Conservation (phyloP, 2,888 invertebrate genomes). For the Rhingia rostrata region DNA sequence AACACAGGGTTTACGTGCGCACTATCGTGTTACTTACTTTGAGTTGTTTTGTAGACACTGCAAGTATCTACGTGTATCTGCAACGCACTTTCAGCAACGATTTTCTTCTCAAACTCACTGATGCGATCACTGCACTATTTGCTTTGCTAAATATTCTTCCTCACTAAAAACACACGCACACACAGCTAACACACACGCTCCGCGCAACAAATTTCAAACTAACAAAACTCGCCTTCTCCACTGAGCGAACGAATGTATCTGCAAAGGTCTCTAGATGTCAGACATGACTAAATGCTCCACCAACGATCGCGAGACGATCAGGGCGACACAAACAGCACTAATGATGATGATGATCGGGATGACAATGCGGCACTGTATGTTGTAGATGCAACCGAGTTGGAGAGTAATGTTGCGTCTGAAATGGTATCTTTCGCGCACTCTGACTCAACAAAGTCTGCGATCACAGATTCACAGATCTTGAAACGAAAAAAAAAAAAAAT, state of each 20-base stretch:
- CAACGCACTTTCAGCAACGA: slow-evolving; percentile 27
- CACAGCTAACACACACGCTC: slow-evolving; percentile 31
- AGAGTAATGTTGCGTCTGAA: slow-evolving; percentile 30
- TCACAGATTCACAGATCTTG: slow-evolving; percentile 47
- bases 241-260: slow-evolving; percentile 34
- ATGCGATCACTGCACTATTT: slow-evolving; percentile 47
- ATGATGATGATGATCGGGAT: slow-evolving; percentile 45
- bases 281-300: slow-evolving; percentile 70
- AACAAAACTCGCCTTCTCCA: not conserved
- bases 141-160: not conserved
- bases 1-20: not conserved
- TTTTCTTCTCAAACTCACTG: slow-evolving; percentile 48
- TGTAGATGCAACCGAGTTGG: slow-evolving; percentile 59
- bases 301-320: slow-evolving; percentile 60
- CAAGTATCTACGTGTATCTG: slow-evolving; percentile 11
- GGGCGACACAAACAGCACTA: slow-evolving; percentile 58
- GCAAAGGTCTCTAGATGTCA: slow-evolving; percentile 72
- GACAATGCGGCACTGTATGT: slow-evolving; percentile 39
- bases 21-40: slow-evolving; percentile 61
- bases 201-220: slow-evolving; percentile 31
- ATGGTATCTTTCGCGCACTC: slow-evolving; percentile 3
- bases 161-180: slow-evolving; percentile 22
- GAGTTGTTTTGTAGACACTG: slow-evolving; percentile 4
- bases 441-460: slow-evolving; percentile 9
- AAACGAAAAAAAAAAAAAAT: not conserved